Evolutionary conservation across 1,140 invertebrate species (phyloP), one percentile per base, ranked within the genome.

Genomic region (Rhyzopertha dominica): DNA sequence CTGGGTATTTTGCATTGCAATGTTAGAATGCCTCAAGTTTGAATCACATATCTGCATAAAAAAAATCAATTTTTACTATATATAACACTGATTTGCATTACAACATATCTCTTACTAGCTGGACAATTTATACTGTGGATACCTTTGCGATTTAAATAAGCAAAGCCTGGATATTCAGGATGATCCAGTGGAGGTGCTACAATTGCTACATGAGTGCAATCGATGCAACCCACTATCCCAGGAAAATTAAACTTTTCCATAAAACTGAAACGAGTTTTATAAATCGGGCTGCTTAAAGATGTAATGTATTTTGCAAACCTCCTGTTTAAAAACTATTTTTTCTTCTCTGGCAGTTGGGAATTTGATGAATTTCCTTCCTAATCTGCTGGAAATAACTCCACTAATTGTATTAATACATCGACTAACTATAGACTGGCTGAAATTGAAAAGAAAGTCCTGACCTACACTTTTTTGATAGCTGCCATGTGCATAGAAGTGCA

Each of bases 131-230:
- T 49, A 17, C 32, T 20, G 24, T 49, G 37, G 17, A 24, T 47
- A 28, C 36, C 28, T 32, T 47, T 49, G 10, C 36, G 29, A 18
- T 49, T 49, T 10, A 22, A 24, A 32, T 37, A 47, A 7, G 22
- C 34, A 12, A 14, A n/a, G n/a, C n/a, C 47, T 12, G 47, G 43
- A 25, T 37, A 26, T 18, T 25, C 12, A 10, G 10, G 3, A 30
- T 49, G 4, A 47, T 49, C 26, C 9, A n/a, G 13, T 10, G 28
- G 12, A 14, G 45, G 49, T 12, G 40, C 12, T 5, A 39, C 19
- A 35, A 49, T 49, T 10, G 34, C 32, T n/a, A 67, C 47, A 45
- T 68, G 62, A n/a, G 56, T 64, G n/a, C 65, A 58, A 56, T 69
- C 65, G 16, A 69, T 54, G n/a, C 47, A 54, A 23, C 65, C 67